Evolutionary conservation across 1,140 invertebrate genomes (phyloP), one percentile per base, ranked within the genome.

Genomic region (Drosophila hydei): DNA sequence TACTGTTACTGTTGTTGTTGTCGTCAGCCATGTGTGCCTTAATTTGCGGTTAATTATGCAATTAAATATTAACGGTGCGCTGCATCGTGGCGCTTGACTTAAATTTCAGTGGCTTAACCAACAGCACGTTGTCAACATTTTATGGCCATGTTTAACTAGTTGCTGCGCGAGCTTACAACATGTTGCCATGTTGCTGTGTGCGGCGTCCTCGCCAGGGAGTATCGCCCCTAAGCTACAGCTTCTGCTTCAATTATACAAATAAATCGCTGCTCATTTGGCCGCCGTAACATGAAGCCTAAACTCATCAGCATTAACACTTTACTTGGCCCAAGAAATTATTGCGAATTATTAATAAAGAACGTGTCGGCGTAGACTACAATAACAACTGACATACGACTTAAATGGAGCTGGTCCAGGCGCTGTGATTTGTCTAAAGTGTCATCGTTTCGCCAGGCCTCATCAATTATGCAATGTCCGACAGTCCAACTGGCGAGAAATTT

Each of bases 1-100:
- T 4, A 33, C 30, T 1, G n/a, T n/a, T n/a, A n/a, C n/a, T 47
- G 73, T 47, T 67, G 45, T 19, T 65, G 68, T 64, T 48, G 50
- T 43, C 48, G 60, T 56, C 42, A 77, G 48, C 68, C 74, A 75
- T 63, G 81, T 85, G 77, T 77, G 55, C 38, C 38, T 87, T 85
- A 75, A 87, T 87, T 87, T 87, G 81, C 71, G 81, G 81, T 85
- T 85, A 87, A 81, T 87, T 85, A 75, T 87, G 71, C 65, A 85
- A 85, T 77, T 81, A 81, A 81, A 87, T 85, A 85, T 85, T 81
- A 87, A 87, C 81, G 74, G 67, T 51, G 74, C 71, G 60, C 43
- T 87, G 81, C 81, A 75, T 72, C 30, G 51, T 51, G 69, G 59
- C 77, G 60, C 45, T 62, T 72, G 69, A 63, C 58, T 71, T 58